Evolutionary conservation across 1,140 invertebrate genomes (phyloP).

Genomic region (Pinna nobilis): DNA sequence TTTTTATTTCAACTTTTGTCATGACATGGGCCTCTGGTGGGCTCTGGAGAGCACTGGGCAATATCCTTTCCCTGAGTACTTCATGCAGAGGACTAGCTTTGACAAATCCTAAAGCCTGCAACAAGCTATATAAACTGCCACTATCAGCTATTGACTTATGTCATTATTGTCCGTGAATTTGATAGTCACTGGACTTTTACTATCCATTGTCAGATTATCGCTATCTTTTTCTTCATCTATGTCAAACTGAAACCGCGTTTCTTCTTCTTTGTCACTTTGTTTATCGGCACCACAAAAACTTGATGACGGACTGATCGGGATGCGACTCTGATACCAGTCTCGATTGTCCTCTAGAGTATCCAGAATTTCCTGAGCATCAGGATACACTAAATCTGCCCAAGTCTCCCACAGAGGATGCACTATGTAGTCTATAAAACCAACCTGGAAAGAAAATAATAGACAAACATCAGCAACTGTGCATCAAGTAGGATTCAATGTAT

Average conservation of each 20-base stretch:
- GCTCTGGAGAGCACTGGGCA: constrained; percentile 27
- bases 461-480: background rate
- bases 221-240: constrained; percentile 62
- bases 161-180: constrained; percentile 17
- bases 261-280: constrained; percentile 65
- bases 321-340: constrained; percentile 91
- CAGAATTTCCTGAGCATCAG: constrained; percentile 97
- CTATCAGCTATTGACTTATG: constrained; percentile 20
- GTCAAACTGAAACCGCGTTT: constrained; percentile 66
- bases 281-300: constrained; percentile 64
- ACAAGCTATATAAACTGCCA: constrained; percentile 13
- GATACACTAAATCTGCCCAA: constrained; percentile 99
- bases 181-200: constrained; percentile 16
- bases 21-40: constrained; percentile 3
- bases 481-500: too few relatives aligned
- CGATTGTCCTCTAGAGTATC: constrained; percentile 98
- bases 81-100: constrained; percentile 21
- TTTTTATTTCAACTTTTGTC: constrained; percentile 24
- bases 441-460: constrained; percentile 76
- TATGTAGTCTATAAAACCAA: constrained; percentile 99
- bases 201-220: constrained; percentile 11
- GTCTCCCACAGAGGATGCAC: constrained; percentile 99
- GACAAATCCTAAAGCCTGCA: constrained; percentile 14
- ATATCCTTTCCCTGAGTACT: constrained; percentile 21
- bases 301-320: constrained; percentile 78